phyloP scores from a whole-genome alignment of 2,797 vertebrate genomes.

The Holocentrus rufus region DNA sequence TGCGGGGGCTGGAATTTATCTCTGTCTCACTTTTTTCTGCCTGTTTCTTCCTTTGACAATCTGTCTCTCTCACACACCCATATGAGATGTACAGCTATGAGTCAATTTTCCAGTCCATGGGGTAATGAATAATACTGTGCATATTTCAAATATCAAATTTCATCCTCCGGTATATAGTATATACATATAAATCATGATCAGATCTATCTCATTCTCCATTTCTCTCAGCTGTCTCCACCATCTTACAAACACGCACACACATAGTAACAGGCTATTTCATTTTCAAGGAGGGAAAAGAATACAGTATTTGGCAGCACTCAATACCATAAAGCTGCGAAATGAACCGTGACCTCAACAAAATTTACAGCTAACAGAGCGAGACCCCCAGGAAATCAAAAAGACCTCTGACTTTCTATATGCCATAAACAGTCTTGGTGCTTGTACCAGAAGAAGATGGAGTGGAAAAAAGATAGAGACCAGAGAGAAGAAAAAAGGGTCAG shows the following conservation, averaged over 20 bases:
- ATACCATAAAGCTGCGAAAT: conserved; percentile 66
- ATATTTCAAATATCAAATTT: conserved; percentile 33
- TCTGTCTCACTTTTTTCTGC: conserved; percentile 15
- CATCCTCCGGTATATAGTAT: conserved; percentile 26
- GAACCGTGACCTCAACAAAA: conserved; percentile 64
- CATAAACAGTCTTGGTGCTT: conserved; percentile 19
- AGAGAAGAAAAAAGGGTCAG: conserved; percentile 22
- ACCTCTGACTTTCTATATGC: conserved; percentile 53
- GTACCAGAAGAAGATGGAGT: not conserved
- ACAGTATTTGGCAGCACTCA: conserved; percentile 61
- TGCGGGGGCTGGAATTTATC: conserved; percentile 13
- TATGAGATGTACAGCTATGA: conserved; percentile 1
- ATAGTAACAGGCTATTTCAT: conserved; percentile 52
- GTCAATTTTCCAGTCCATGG: conserved; percentile 16
- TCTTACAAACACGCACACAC: conserved; percentile 31
- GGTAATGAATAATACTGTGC: conserved; percentile 41
- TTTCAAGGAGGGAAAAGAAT: conserved; percentile 63
- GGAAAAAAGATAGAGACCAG: conserved; percentile 13
- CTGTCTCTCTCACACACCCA: not conserved
- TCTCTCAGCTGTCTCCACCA: conserved; percentile 28
- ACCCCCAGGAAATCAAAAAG: conserved; percentile 65
- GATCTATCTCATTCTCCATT: conserved; percentile 41
- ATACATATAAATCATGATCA: conserved; percentile 60
- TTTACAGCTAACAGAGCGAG: conserved; percentile 67
- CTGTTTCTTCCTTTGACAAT: conserved; percentile 7